Conservation (phyloP, 2,113 vertebrate species). For the Nannospalax galili region DNA sequence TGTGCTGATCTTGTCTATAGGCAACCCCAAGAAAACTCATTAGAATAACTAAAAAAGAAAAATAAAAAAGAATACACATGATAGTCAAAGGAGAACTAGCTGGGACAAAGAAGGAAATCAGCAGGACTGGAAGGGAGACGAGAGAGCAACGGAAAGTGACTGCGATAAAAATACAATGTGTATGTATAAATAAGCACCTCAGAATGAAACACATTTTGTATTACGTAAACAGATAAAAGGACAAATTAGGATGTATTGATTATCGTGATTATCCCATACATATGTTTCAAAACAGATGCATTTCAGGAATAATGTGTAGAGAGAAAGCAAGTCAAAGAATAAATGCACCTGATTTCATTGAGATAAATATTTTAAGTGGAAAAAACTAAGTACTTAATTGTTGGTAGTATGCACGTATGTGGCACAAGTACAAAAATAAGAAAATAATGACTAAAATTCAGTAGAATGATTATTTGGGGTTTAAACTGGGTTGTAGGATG, state of each 20-base stretch:
- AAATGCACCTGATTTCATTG: background rate
- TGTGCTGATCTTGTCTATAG: background rate
- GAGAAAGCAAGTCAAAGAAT: background rate
- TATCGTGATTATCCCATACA: background rate
- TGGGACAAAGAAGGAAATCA: background rate
- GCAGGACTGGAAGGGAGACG: background rate
- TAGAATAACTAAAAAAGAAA: background rate
- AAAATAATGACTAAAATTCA: background rate
- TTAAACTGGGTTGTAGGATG: background rate
- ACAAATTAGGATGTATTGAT: background rate
- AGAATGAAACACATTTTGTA: too few relatives aligned
- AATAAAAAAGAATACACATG: too few relatives aligned
- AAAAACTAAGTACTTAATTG: slow-evolving; percentile 9
- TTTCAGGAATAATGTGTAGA: background rate
- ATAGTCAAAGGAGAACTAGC: background rate
- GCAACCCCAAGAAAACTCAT: background rate
- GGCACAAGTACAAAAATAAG: background rate
- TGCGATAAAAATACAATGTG: background rate
- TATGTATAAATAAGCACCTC: too few relatives aligned
- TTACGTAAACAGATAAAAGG: too few relatives aligned
- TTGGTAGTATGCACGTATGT: background rate
- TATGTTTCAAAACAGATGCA: background rate
- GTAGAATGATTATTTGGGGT: background rate
- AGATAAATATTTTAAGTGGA: background rate
- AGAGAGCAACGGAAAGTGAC: background rate